phyloP scores from a whole-genome alignment of 1,140 invertebrate genomes.

The Phthorimaea operculella region DNA sequence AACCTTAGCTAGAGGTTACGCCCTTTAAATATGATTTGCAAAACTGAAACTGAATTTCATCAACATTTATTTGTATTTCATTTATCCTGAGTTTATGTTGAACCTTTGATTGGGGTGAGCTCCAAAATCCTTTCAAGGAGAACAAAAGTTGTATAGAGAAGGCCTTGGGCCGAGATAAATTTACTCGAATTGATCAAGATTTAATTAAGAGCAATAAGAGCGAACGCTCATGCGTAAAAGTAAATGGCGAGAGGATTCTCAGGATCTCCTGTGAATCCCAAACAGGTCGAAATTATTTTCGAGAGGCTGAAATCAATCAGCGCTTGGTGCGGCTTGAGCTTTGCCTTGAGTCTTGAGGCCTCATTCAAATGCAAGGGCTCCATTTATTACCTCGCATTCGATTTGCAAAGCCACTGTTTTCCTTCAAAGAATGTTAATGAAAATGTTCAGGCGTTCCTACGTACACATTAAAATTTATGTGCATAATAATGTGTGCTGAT shows the following conservation, averaged over 20 bases:
- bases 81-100: too few relatives aligned
- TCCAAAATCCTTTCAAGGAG: too few relatives aligned
- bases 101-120: too few relatives aligned
- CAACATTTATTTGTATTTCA: too few relatives aligned
- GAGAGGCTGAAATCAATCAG: conserved; percentile 38
- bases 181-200: conserved; percentile 13
- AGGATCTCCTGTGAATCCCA: conserved; percentile 40
- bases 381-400: conserved; percentile 45
- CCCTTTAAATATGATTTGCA: too few relatives aligned
- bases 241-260: conserved; percentile 22
- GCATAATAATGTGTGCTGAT: conserved; percentile 1
- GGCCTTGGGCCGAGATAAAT: background rate
- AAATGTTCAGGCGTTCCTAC: conserved; percentile 6
- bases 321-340: conserved; percentile 29
- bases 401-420: conserved; percentile 26
- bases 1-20: background rate
- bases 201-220: conserved; percentile 26
- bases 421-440: conserved; percentile 20
- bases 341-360: conserved; percentile 24
- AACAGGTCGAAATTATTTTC: conserved; percentile 46
- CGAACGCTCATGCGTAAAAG: conserved; percentile 31
- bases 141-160: too few relatives aligned
- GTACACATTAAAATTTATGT: background rate
- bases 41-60: too few relatives aligned
- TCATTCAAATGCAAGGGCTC: conserved; percentile 57